Conservation (phyloP, 2,888 invertebrate species). For the Molanna angustata region DNA sequence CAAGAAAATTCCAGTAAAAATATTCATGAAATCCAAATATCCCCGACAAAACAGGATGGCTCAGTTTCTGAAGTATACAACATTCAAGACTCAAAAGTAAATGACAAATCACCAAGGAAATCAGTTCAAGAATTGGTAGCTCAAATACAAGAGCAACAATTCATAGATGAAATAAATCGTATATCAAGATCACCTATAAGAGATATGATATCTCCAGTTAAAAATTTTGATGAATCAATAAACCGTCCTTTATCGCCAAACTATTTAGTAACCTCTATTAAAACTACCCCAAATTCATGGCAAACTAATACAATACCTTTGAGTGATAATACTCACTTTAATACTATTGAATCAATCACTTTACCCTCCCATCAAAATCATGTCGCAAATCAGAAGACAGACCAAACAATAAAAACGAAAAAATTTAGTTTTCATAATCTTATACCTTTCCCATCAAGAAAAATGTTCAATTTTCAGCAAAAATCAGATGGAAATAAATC, state of each 20-base stretch:
- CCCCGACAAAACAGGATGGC: too few species aligned
- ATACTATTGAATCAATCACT: conserved; percentile 30
- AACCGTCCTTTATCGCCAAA: conserved; percentile 29
- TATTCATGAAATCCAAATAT: too few species aligned
- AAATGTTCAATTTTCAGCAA: conserved; percentile 49
- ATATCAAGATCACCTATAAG: conserved; percentile 25
- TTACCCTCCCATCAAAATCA: conserved; percentile 18
- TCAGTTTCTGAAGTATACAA: conserved; percentile 4
- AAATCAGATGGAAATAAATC: conserved; percentile 54
- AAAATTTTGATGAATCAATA: conserved; percentile 15
- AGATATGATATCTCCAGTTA: conserved; percentile 21
- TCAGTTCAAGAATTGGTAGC: conserved; percentile 64
- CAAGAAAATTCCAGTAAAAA: neutral
- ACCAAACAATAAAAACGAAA: conserved; percentile 51
- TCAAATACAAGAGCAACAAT: conserved; percentile 55
- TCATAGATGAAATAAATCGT: conserved; percentile 28
- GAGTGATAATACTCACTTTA: conserved; percentile 31
- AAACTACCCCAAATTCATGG: conserved; percentile 16
- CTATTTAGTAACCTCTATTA: conserved; percentile 13
- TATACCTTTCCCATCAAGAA: conserved; percentile 54
- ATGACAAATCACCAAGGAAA: conserved; percentile 42
- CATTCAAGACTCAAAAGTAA: conserved; percentile 2
- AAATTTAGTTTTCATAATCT: conserved; percentile 53
- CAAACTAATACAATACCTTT: conserved; percentile 30
- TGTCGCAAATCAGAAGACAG: conserved; percentile 21